Percentiles rank a stretch among this genome's conserved stretches.
These are phyloP conservation scores for Pardosa pseudoannulata DNA, from an alignment of 2,888 invertebrate genomes.

Conservation along the genomic window DNA sequence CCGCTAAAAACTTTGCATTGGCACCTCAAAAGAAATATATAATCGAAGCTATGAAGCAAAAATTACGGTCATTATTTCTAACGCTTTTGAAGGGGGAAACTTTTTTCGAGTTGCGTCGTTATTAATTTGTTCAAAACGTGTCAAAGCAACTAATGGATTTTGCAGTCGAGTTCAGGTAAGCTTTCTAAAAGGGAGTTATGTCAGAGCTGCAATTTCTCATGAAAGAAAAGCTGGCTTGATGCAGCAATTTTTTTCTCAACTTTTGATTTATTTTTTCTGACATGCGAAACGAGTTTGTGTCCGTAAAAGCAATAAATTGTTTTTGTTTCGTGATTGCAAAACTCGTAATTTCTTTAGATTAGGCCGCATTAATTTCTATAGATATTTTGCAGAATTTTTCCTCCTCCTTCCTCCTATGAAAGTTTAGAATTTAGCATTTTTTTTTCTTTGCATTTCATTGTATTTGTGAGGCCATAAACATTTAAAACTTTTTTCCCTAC, in stretches of 20 bases:
- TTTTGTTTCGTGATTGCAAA: no score
- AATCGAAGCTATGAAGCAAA: constrained; percentile 2
- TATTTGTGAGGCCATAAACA: no score
- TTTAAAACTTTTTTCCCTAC: no score
- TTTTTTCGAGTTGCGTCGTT: neutral
- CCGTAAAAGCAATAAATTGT: neutral
- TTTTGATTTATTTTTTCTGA: no score
- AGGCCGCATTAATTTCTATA: no score
- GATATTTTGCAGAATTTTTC: no score
- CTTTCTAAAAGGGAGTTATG: neutral
- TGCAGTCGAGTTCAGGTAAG: neutral
- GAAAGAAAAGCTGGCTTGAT: no score
- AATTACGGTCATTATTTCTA: constrained; percentile 12
- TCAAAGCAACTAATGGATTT: neutral
- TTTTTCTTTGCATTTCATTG: no score
- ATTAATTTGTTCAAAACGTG: constrained; percentile 16
- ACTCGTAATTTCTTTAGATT: no score
- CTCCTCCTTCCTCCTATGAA: no score
- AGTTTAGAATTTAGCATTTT: no score
- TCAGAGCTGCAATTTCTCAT: neutral
- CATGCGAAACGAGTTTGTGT: neutral
- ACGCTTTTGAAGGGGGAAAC: neutral
- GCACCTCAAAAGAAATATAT: neutral
- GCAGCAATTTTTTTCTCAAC: no score
- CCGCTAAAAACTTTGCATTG: neutral